A percentile compares a stretch with the other conserved stretches of the same genome.
phyloP scores from a whole-genome alignment of 2,113 vertebrate genomes.

The Caracal caracal region DNA sequence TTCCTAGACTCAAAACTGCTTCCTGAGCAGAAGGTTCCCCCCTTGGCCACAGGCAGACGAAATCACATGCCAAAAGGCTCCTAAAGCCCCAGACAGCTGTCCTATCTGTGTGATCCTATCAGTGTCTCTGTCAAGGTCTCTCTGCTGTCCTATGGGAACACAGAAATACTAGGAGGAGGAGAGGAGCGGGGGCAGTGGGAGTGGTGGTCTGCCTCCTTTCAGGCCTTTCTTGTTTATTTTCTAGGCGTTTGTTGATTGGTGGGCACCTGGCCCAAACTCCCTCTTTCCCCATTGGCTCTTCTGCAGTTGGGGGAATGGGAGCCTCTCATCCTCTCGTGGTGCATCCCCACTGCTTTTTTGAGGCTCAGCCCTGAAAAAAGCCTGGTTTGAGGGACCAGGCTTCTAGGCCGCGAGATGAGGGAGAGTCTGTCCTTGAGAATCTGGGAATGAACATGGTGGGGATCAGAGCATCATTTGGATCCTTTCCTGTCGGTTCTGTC shows the following conservation, averaged over 20 bases:
- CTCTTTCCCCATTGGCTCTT: not conserved
- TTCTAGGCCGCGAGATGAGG: not conserved
- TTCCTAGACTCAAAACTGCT: not conserved
- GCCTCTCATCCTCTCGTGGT: not conserved
- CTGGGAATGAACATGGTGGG: not conserved
- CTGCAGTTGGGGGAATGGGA: not conserved
- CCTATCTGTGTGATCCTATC: accelerated
- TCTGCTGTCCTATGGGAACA: not conserved
- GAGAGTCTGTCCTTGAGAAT: not conserved
- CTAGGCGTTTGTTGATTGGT: not conserved
- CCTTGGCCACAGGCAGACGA: not conserved
- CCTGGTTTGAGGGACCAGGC: too few relatives aligned
- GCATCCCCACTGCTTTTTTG: not conserved
- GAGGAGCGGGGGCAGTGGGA: not conserved
- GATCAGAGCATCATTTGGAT: not conserved
- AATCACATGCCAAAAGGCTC: not conserved
- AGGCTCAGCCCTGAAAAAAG: not conserved
- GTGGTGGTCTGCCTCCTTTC: not conserved
- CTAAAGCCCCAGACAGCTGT: not conserved
- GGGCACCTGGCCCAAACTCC: not conserved
- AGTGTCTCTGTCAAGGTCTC: not conserved
- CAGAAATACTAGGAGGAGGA: not conserved
- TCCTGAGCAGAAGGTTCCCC: not conserved
- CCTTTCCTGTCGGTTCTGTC: not conserved
- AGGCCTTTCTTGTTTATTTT: not conserved